Conservation (phyloP, 2,113 vertebrate species). For the Ammospiza caudacuta region DNA sequence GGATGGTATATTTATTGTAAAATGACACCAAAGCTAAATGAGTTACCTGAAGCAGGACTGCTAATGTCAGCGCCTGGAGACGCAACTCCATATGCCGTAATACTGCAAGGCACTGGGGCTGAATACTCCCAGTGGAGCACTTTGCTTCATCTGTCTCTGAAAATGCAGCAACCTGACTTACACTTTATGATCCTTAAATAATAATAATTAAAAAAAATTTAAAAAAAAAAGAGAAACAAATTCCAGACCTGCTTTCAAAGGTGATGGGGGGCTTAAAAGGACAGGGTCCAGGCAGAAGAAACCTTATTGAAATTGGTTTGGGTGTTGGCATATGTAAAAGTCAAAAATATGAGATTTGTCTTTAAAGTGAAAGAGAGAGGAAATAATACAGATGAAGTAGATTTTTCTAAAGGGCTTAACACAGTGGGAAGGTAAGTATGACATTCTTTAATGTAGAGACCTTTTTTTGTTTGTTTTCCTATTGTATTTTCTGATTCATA, state of each 20-base stretch:
- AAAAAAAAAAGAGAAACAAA: neutral
- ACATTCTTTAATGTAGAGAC: neutral
- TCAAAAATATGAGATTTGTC: neutral
- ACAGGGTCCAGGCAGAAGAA: neutral
- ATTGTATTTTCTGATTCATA: constrained; percentile 24
- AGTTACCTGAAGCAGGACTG: constrained; percentile 84
- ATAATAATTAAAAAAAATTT: constrained; percentile 61
- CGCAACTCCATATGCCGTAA: constrained; percentile 75
- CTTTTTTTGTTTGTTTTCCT: constrained; percentile 14
- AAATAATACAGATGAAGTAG: neutral
- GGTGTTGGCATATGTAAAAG: neutral
- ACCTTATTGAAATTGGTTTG: neutral
- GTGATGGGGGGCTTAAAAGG: neutral
- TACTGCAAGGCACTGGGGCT: constrained; percentile 46
- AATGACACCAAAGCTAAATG: constrained; percentile 86
- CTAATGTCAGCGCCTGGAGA: constrained; percentile 80
- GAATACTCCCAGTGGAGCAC: constrained; percentile 68
- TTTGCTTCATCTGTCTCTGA: constrained; percentile 75
- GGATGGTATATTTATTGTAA: constrained; percentile 87
- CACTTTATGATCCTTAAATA: constrained; percentile 55
- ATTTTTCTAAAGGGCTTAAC: neutral
- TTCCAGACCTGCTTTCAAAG: neutral
- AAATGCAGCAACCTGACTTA: constrained; percentile 73
- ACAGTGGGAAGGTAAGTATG: neutral
- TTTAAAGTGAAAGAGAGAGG: constrained; percentile 6